These are phyloP conservation scores for Gymnoscopelus microlampas DNA, from an alignment of 2,797 vertebrate genomes.

Conservation along the genomic window DNA sequence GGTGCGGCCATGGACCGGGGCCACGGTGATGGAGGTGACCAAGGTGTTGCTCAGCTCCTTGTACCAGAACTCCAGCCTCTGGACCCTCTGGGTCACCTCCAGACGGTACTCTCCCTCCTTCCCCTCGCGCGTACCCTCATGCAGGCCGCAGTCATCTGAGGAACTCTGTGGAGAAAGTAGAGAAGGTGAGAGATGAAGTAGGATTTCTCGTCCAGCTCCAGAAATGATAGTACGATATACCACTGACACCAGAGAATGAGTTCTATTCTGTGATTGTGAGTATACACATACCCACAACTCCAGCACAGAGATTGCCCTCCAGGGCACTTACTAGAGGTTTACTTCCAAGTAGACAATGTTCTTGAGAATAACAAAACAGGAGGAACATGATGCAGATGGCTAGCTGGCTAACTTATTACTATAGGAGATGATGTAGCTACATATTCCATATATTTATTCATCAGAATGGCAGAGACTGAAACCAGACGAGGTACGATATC, in stretches of 20 bases:
- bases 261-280: slow-evolving; percentile 5
- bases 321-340: no score
- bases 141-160: slow-evolving; percentile 89
- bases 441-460: no score
- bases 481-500: slow-evolving; percentile 39
- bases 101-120: slow-evolving; percentile 87
- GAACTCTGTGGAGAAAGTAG: slow-evolving; percentile 85
- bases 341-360: no score
- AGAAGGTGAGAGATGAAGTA: slow-evolving; percentile 14
- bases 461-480: slow-evolving; percentile 1
- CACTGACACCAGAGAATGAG: background rate
- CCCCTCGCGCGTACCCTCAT: slow-evolving; percentile 76
- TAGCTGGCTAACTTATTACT: background rate
- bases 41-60: slow-evolving; percentile 88
- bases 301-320: no score
- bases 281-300: no score
- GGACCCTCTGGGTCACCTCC: slow-evolving; percentile 90
- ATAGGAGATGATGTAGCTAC: no score
- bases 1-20: slow-evolving; percentile 85
- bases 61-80: slow-evolving; percentile 92
- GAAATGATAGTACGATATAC: background rate
- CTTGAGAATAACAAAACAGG: no score
- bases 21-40: slow-evolving; percentile 90
- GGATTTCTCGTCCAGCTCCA: background rate
- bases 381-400: background rate